Conservation (phyloP, 2,797 vertebrate species). For the Syngnathus rostellatus region DNA sequence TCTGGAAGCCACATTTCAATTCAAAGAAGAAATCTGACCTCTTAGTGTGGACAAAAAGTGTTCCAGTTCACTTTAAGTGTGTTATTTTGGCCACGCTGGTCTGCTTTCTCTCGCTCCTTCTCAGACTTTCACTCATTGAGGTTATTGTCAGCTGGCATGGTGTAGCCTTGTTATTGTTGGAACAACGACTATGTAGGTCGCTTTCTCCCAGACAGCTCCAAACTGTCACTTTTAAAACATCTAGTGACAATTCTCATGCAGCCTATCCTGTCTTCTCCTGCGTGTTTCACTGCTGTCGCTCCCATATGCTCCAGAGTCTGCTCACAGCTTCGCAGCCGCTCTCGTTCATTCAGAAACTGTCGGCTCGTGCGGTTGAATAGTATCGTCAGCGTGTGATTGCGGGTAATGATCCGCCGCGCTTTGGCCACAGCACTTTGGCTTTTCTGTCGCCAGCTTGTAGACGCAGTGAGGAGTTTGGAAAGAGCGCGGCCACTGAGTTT, state of each 20-base stretch:
- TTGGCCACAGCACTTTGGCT: slow-evolving; percentile 17
- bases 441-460: slow-evolving; percentile 50
- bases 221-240: slow-evolving; percentile 39
- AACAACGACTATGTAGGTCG: slow-evolving; percentile 40
- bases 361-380: slow-evolving; percentile 21
- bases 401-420: slow-evolving; percentile 40
- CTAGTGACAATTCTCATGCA: slow-evolving; percentile 39
- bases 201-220: slow-evolving; percentile 46
- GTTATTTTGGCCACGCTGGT: slow-evolving; percentile 58
- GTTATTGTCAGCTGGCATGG: slow-evolving; percentile 15
- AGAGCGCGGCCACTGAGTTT: slow-evolving; percentile 35
- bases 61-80: slow-evolving; percentile 48
- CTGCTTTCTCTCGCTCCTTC: slow-evolving; percentile 32
- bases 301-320: slow-evolving; percentile 51
- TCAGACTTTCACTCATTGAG: slow-evolving; percentile 9
- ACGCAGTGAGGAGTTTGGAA: slow-evolving; percentile 51
- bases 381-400: slow-evolving; percentile 30
- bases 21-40: slow-evolving; percentile 51
- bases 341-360: slow-evolving; percentile 29
- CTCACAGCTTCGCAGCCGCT: slow-evolving; percentile 33
- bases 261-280: slow-evolving; percentile 27
- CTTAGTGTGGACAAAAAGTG: slow-evolving; percentile 45
- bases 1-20: slow-evolving; percentile 54
- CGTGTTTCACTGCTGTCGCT: slow-evolving; percentile 50
- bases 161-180: slow-evolving; percentile 22